Conservation (phyloP, 2,888 invertebrate species). For the Leptopilina myrica region DNA sequence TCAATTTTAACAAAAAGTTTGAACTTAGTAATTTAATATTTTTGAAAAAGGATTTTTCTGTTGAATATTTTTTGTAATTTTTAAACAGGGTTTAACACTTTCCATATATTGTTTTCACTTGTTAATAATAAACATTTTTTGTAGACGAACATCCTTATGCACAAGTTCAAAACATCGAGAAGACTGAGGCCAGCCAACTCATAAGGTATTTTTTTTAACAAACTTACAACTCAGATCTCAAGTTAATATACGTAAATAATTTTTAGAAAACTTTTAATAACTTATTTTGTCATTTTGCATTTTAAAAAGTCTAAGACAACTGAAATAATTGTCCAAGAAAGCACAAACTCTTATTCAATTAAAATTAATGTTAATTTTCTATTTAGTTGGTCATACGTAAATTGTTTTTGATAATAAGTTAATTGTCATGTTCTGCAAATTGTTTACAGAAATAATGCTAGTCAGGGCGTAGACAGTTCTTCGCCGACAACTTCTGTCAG, state of each 20-base stretch:
- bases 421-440: not conserved
- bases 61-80: not conserved
- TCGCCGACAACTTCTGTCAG: slow-evolving; percentile 67
- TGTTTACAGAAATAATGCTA: slow-evolving; percentile 62
- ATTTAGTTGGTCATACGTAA: too few species aligned
- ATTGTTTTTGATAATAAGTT: not conserved
- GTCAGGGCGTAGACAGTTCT: slow-evolving; percentile 62
- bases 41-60: not conserved
- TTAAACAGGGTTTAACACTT: too few species aligned
- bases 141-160: slow-evolving; percentile 84
- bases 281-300: too few species aligned
- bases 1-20: not conserved
- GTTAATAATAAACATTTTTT: slow-evolving; percentile 43
- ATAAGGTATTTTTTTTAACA: slow-evolving; percentile 61
- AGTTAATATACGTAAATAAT: too few species aligned
- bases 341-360: too few species aligned
- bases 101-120: not conserved
- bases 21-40: not conserved
- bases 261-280: too few species aligned
- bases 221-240: too few species aligned
- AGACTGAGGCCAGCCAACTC: slow-evolving; percentile 67
- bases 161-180: slow-evolving; percentile 80
- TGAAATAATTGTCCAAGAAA: too few species aligned
- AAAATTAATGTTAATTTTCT: too few species aligned
- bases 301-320: too few species aligned